phyloP scores from a whole-genome alignment of 1,140 invertebrate species.

The Dufourea novaeangliae region DNA sequence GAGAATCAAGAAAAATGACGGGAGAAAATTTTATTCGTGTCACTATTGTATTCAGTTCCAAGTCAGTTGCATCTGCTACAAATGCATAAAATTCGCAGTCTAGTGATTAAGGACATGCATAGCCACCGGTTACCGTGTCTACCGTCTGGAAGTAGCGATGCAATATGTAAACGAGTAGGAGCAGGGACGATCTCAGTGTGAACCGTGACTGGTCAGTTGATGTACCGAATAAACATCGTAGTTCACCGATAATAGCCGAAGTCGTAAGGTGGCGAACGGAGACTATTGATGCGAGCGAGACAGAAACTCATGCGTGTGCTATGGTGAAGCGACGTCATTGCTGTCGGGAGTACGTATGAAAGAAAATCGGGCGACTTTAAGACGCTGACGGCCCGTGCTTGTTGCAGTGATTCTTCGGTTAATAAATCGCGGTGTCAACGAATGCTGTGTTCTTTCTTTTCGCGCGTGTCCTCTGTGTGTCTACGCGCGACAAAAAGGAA shows the following conservation, averaged over 20 bases:
- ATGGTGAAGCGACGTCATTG: conserved; percentile 76
- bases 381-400: conserved; percentile 25
- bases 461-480: too few species aligned
- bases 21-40: neutral
- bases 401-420: neutral
- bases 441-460: neutral
- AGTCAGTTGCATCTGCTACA: neutral
- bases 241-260: conserved; percentile 78
- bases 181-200: conserved; percentile 66
- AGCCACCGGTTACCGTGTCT: neutral
- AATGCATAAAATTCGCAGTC: neutral
- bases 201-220: conserved; percentile 71
- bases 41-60: too few species aligned
- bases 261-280: conserved; percentile 69
- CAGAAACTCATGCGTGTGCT: conserved; percentile 63
- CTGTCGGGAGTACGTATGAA: conserved; percentile 71
- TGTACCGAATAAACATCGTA: conserved; percentile 77
- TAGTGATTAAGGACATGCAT: neutral
- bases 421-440: neutral
- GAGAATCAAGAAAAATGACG: too few species aligned
- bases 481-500: conserved; percentile 23
- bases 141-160: conserved; percentile 26
- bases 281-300: conserved; percentile 62
- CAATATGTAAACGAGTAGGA: conserved; percentile 59
- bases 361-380: conserved; percentile 68